phyloP scores from a whole-genome alignment of 2,888 invertebrate genomes.

The Anoplius nigerrimus region DNA sequence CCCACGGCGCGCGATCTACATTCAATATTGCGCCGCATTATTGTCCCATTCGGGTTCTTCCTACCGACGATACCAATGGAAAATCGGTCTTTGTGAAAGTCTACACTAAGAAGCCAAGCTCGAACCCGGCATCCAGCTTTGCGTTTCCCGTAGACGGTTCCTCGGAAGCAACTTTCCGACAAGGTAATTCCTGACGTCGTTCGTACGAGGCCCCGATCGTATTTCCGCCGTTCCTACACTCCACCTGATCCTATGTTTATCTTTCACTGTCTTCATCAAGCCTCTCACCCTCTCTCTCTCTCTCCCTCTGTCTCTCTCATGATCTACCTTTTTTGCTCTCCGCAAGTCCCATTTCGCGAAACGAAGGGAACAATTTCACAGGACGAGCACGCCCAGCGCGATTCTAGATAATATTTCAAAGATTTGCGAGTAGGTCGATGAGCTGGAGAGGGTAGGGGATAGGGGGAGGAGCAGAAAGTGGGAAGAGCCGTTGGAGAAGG shows the following conservation, averaged over 20 bases:
- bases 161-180: background rate
- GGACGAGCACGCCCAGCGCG: slow-evolving; percentile 3
- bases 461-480: background rate
- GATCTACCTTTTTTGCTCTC: slow-evolving; percentile 1
- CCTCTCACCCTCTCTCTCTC: too few relatives aligned
- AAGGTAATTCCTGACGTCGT: background rate
- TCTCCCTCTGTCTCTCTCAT: background rate
- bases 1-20: too few relatives aligned
- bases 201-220: background rate
- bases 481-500: background rate
- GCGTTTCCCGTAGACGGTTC: too few relatives aligned
- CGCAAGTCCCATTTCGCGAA: background rate
- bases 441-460: background rate
- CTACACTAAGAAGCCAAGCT: too few relatives aligned
- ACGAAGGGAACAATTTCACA: slow-evolving; percentile 28
- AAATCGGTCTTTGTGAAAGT: too few relatives aligned
- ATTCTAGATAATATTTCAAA: slow-evolving; percentile 29
- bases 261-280: too few relatives aligned
- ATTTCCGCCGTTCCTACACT: too few relatives aligned
- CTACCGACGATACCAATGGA: too few relatives aligned
- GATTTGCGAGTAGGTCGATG: slow-evolving; percentile 15
- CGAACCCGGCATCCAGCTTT: too few relatives aligned
- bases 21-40: too few relatives aligned
- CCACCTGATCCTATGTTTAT: too few relatives aligned
- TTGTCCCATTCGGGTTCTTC: too few relatives aligned